Percentiles rank a stretch among this genome's conserved stretches.
Conservation (phyloP, 2,113 vertebrate species). For the Ophiodon elongatus region DNA sequence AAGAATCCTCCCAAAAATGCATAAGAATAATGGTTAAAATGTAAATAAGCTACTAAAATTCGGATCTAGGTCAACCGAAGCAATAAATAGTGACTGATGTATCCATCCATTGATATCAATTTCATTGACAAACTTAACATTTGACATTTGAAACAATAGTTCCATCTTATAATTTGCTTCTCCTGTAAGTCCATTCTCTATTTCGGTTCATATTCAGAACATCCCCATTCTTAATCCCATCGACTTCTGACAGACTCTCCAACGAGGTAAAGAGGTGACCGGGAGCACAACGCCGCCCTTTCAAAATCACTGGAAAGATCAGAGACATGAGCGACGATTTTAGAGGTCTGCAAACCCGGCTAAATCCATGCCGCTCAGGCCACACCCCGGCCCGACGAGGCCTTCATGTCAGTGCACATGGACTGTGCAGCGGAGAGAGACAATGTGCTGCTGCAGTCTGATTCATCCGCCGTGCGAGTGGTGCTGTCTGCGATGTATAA, state of each 20-base stretch:
- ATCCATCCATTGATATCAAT: not conserved
- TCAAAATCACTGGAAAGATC: not conserved
- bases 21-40: not conserved
- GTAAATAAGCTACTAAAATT: not conserved
- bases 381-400: not conserved
- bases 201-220: not conserved
- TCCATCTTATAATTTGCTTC: too few species aligned
- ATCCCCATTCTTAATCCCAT: not conserved
- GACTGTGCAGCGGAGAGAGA: too few species aligned
- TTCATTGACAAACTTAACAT: too few species aligned
- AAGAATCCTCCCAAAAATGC: not conserved
- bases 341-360: constrained; percentile 11
- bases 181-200: too few species aligned
- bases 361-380: not conserved
- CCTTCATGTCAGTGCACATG: too few species aligned
- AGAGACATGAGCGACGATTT: not conserved
- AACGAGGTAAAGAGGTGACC: constrained; percentile 3
- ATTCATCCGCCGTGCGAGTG: constrained; percentile 52
- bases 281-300: not conserved
- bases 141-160: too few species aligned
- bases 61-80: not conserved
- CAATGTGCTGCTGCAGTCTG: too few species aligned
- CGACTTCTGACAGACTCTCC: not conserved
- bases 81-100: not conserved
- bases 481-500: constrained; percentile 64